Evolutionary conservation across 2,113 vertebrate species (phyloP).

Genomic region (Lepisosteus oculatus): DNA sequence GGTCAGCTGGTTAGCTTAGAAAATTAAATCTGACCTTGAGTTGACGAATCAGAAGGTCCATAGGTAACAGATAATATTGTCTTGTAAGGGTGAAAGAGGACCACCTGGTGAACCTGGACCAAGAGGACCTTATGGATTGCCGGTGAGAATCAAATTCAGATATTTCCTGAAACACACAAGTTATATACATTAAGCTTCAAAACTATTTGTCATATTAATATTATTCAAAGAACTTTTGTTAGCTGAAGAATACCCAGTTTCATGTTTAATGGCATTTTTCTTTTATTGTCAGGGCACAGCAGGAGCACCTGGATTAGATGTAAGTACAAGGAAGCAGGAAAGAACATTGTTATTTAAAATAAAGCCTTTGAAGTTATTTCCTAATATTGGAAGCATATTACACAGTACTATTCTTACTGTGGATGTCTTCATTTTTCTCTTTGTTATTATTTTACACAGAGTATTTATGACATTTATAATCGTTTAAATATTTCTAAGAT

Average conservation of each 20-base stretch:
- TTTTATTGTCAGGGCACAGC: slow-evolving; percentile 82
- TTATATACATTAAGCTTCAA: too few species aligned
- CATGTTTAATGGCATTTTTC: not conserved
- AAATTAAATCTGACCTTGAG: too few species aligned
- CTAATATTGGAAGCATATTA: too few species aligned
- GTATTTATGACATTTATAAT: not conserved
- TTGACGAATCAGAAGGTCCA: too few species aligned
- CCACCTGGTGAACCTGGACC: slow-evolving; percentile 83
- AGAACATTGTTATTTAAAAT: slow-evolving; percentile 3
- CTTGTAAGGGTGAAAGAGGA: slow-evolving; percentile 77
- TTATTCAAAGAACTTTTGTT: too few species aligned
- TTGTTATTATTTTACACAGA: not conserved
- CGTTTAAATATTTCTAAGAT: too few species aligned
- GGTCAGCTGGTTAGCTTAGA: too few species aligned
- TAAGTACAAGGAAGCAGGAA: slow-evolving; percentile 63
- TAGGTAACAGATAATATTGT: not conserved
- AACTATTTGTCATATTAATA: too few species aligned
- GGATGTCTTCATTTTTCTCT: not conserved
- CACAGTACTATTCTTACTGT: too few species aligned
- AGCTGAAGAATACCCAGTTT: not conserved
- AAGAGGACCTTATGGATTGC: slow-evolving; percentile 91
- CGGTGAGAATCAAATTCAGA: slow-evolving; percentile 71
- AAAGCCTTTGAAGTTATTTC: not conserved
- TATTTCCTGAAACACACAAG: not conserved
- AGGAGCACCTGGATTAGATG: slow-evolving; percentile 92